Conservation (phyloP, 2,797 vertebrate genomes). For the Schizothorax lantsangensis region DNA sequence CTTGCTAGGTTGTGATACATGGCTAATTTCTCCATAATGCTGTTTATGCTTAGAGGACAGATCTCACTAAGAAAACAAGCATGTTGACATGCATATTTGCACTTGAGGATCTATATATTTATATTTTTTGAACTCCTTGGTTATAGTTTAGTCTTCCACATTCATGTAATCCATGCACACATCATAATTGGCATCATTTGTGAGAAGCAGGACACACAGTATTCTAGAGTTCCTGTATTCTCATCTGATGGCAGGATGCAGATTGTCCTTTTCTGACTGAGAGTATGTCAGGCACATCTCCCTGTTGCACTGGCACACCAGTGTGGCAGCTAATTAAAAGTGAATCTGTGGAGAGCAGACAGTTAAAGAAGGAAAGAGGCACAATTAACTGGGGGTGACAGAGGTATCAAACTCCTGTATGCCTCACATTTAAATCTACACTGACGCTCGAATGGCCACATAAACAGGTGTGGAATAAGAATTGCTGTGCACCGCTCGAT, state of each 20-base stretch:
- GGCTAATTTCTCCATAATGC: neutral
- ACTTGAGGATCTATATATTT: neutral
- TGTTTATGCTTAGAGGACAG: neutral
- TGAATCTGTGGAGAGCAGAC: conserved; percentile 50
- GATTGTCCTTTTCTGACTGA: conserved; percentile 5
- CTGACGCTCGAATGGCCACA: neutral
- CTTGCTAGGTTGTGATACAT: neutral
- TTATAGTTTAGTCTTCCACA: neutral
- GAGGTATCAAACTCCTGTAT: conserved; percentile 21
- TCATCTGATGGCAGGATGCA: conserved; percentile 14
- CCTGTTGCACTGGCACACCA: conserved; percentile 44
- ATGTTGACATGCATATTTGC: neutral
- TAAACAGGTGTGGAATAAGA: conserved; percentile 25
- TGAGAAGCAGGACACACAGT: neutral
- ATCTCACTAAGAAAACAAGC: neutral
- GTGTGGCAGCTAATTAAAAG: conserved; percentile 56
- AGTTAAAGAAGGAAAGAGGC: conserved; percentile 56
- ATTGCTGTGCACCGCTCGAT: neutral
- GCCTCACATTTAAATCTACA: neutral
- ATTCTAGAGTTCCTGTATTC: conserved; percentile 9
- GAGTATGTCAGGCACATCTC: conserved; percentile 32
- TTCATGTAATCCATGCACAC: neutral
- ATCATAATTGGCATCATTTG: neutral
- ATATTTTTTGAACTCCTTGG: neutral
- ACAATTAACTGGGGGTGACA: conserved; percentile 52